These are phyloP conservation scores for Epinotia bilunana DNA, from an alignment of 2,888 invertebrate genomes.

Conservation along the genomic window DNA sequence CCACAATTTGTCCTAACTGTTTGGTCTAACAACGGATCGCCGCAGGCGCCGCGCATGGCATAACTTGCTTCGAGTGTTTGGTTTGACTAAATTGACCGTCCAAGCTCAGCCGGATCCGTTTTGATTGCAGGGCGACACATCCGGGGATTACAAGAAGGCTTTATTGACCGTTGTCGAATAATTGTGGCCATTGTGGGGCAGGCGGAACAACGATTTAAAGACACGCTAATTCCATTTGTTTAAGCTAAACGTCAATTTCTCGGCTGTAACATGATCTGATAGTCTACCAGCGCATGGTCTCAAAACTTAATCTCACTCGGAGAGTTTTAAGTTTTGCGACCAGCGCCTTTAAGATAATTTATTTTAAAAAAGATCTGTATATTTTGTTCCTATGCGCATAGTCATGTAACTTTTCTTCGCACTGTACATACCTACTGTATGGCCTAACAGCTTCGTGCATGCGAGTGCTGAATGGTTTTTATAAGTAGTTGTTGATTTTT, in stretches of 20 bases:
- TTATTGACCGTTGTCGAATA: slow-evolving; percentile 93
- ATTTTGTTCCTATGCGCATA: slow-evolving; percentile 75
- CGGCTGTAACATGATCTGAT: slow-evolving; percentile 61
- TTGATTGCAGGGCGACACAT: slow-evolving; percentile 94
- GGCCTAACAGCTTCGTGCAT: slow-evolving; percentile 76
- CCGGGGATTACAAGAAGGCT: slow-evolving; percentile 96
- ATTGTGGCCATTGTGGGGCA: slow-evolving; percentile 70
- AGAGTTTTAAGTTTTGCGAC: slow-evolving; percentile 51
- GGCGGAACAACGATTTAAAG: slow-evolving; percentile 60
- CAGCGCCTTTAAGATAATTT: slow-evolving; percentile 63
- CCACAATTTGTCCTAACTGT: slow-evolving; percentile 35
- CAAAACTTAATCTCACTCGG: slow-evolving; percentile 16
- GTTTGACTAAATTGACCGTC: slow-evolving; percentile 38
- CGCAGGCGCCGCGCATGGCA: slow-evolving; percentile 39
- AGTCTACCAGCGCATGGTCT: slow-evolving; percentile 29
- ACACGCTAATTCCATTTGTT: slow-evolving; percentile 68
- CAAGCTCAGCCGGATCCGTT: slow-evolving; percentile 69
- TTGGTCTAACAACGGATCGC: slow-evolving; percentile 49
- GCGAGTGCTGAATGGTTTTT: slow-evolving; percentile 61
- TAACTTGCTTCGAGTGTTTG: slow-evolving; percentile 40
- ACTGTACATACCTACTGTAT: slow-evolving; percentile 58
- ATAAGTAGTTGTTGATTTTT: slow-evolving; percentile 80
- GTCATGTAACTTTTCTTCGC: slow-evolving; percentile 72
- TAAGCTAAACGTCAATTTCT: slow-evolving; percentile 77
- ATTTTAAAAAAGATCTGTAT: slow-evolving; percentile 79